Evolutionary conservation across 2,113 vertebrate species (phyloP).

Genomic region (Benitochromis conjunctus): DNA sequence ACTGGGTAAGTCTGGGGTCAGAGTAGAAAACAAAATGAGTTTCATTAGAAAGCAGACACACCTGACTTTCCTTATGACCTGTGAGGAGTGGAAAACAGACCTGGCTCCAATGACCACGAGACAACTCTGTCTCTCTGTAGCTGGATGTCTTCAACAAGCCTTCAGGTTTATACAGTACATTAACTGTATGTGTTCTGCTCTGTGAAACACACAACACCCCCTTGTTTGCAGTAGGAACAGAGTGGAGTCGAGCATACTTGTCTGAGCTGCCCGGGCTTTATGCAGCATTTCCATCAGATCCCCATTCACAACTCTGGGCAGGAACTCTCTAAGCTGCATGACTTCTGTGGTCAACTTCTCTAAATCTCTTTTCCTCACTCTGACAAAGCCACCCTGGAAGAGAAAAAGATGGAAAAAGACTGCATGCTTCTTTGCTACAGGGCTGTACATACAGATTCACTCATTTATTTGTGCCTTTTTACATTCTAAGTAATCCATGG

Average conservation of each 20-base stretch:
- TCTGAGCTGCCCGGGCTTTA: slow-evolving; percentile 72
- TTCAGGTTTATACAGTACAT: background rate
- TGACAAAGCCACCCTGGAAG: slow-evolving; percentile 75
- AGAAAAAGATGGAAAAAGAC: background rate
- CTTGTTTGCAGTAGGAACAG: background rate
- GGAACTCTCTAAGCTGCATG: slow-evolving; percentile 90
- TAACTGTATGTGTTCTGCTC: background rate
- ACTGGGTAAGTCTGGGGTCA: accelerated
- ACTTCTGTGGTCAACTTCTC: slow-evolving; percentile 90
- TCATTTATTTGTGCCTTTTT: background rate
- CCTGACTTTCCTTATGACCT: background rate
- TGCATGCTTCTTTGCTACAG: background rate
- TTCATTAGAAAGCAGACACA: background rate
- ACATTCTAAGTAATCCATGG: background rate
- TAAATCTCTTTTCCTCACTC: slow-evolving; percentile 80
- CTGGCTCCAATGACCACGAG: background rate
- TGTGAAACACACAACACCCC: background rate
- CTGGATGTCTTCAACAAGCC: background rate
- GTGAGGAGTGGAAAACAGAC: accelerated
- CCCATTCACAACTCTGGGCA: slow-evolving; percentile 80
- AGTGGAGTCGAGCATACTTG: slow-evolving; percentile 69
- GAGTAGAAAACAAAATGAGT: background rate
- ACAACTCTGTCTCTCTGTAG: background rate
- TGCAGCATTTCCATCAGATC: slow-evolving; percentile 78
- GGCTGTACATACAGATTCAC: background rate